Percentiles rank a stretch among this genome's conserved stretches.
Conservation (phyloP, 2,113 vertebrate species). For the Onychostoma macrolepis region DNA sequence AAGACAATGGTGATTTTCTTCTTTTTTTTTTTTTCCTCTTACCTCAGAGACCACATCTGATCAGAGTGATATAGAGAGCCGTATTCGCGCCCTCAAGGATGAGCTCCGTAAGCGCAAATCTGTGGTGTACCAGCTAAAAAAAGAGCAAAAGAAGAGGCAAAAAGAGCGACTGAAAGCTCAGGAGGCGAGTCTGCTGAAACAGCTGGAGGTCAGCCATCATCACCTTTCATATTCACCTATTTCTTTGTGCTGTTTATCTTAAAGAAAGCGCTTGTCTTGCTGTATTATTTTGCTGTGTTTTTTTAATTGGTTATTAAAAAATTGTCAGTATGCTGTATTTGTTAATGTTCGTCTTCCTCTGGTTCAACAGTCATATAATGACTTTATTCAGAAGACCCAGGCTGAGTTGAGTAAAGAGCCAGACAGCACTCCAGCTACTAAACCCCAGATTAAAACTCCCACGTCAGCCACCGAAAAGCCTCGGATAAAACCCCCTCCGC, state of each 20-base stretch:
- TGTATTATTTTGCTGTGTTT: neutral
- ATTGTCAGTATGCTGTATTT: neutral
- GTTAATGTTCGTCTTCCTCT: neutral
- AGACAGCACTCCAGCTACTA: constrained; percentile 76
- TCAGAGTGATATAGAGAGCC: constrained; percentile 93
- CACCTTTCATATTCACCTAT: neutral
- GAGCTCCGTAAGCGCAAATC: constrained; percentile 89
- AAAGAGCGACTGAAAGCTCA: constrained; percentile 94
- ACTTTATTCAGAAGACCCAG: constrained; percentile 95
- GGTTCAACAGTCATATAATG: constrained; percentile 84
- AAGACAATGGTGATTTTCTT: neutral
- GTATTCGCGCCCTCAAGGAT: constrained; percentile 90
- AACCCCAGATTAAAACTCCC: constrained; percentile 81
- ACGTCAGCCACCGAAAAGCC: constrained; percentile 78
- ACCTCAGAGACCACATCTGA: constrained; percentile 88
- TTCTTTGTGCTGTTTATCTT: neutral
- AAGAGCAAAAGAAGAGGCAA: constrained; percentile 91
- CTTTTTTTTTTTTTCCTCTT: constrained; percentile 21
- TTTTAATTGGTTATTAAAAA: neutral
- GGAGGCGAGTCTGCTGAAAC: constrained; percentile 91
- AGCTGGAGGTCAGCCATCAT: constrained; percentile 83
- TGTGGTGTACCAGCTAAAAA: constrained; percentile 91
- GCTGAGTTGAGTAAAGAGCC: constrained; percentile 86
- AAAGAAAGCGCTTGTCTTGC: neutral
- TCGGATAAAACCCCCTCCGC: constrained; percentile 75